Base-by-base conservation (phyloP, 92 coral and sea anemone species). In the Heteractis magnifica region DNA sequence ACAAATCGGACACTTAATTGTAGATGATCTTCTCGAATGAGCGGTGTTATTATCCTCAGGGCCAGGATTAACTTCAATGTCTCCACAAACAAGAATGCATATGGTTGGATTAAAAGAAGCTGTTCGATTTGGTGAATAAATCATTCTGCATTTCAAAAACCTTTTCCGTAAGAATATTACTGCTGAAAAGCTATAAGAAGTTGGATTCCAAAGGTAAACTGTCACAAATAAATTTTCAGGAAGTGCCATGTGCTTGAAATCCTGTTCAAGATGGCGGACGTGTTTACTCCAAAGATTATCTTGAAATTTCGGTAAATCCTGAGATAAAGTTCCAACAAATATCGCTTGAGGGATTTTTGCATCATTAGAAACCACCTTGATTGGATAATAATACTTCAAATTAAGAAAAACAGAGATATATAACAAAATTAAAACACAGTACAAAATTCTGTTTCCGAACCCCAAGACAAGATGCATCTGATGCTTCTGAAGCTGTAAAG, bases 401-500 rank as follows among this genome's bases (percentile, higher is more conserved):
- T 53, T n/a, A n/a, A 53, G 58, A 53, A 53, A 53, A 53, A 53
- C 11, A 53, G 11, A 11, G 58, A 53, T 53, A n/a, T 53, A 53
- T 6, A 6, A 53, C 58, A 11, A 11, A 53, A 53, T 53, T 53
- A 53, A 53, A 53, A 11, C 58, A 53, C 58, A 53, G 58, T 53
- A 11, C 58, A 53, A 53, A 53, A 53, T 53, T 53, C 58, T 53
- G 58, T 11, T 53, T 53, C 11, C 58, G 58, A 53, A 53, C 58
- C 11, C 58, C 58, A 53, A 6, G 58, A 53, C 58, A 53, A 52
- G 81, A 71, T 18, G 48, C 83, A 41, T 75, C 79, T 4, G 92
- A 81, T 76, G 92, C 92, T 51, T 56, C 86, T 10, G 78, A 65
- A 68, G 89, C 51, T 14, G 65, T 12, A 55, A 77, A 55, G 14